phyloP scores from a whole-genome alignment of 2,113 vertebrate species.

The Circaetus cinerascens region DNA sequence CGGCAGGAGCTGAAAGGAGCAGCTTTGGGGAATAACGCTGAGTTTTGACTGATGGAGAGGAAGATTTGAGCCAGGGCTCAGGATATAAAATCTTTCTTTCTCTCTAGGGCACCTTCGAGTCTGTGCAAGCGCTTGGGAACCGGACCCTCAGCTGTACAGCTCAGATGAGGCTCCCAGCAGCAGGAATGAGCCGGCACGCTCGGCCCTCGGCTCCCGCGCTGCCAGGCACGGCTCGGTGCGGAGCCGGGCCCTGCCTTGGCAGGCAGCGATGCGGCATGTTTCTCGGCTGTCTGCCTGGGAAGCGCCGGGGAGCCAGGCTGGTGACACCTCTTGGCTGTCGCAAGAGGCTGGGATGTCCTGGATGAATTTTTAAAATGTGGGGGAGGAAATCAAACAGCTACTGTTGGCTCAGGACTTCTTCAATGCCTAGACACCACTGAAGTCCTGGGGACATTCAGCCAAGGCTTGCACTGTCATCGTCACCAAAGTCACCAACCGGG shows the following conservation, averaged over 20 bases:
- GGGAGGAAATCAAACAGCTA: background rate
- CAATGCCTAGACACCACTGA: background rate
- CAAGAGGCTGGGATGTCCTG: background rate
- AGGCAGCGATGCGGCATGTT: background rate
- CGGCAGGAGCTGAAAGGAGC: background rate
- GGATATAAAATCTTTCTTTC: background rate
- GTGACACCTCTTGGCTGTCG: background rate
- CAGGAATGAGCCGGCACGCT: background rate
- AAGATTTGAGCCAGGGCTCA: background rate
- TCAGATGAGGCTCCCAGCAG: background rate
- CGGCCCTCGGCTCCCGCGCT: no score
- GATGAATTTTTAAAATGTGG: background rate
- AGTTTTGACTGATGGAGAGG: background rate
- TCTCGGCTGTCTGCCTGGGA: background rate
- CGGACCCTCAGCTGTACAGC: background rate
- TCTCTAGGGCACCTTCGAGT: background rate
- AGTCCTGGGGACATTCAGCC: background rate
- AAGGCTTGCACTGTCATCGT: background rate
- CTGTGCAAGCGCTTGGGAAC: background rate
- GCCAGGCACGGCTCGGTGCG: fast-evolving
- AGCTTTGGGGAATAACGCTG: background rate
- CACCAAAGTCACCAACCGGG: background rate
- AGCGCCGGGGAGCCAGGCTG: background rate
- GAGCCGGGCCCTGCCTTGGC: background rate
- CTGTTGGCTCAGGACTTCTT: background rate